Percentiles rank a stretch among this genome's conserved stretches.
These are phyloP conservation scores for Dasypogon diadema DNA, from an alignment of 2,888 invertebrate genomes.

Conservation along the genomic window DNA sequence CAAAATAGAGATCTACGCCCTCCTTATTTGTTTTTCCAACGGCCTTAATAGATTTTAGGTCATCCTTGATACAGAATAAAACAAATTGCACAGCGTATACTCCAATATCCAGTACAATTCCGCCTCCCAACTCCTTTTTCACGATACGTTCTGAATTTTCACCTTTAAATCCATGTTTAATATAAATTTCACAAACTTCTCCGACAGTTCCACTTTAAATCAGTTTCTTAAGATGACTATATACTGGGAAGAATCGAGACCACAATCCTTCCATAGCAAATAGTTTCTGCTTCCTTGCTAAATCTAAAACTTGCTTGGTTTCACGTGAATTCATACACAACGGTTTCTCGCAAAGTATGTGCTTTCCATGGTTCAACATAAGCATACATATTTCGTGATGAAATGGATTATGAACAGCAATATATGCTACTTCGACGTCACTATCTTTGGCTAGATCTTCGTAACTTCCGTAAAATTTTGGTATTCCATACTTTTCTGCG, in stretches of 20 bases:
- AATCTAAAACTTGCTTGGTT: constrained; percentile 74
- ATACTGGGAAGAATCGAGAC: constrained; percentile 83
- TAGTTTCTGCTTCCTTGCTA: constrained; percentile 75
- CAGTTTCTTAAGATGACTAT: constrained; percentile 71
- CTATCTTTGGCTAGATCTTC: constrained; percentile 77
- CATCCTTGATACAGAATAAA: constrained; percentile 74
- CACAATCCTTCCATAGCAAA: constrained; percentile 89
- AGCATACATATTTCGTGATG: constrained; percentile 78
- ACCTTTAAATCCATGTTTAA: constrained; percentile 76
- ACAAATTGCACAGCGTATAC: constrained; percentile 80
- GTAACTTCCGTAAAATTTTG: constrained; percentile 79
- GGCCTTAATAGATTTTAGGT: constrained; percentile 76
- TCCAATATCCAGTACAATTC: constrained; percentile 79
- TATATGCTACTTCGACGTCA: constrained; percentile 84
- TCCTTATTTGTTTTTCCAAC: constrained; percentile 76
- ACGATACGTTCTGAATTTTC: constrained; percentile 71
- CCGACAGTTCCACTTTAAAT: constrained; percentile 75
- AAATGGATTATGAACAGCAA: constrained; percentile 79
- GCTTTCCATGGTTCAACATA: constrained; percentile 82
- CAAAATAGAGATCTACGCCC: constrained; percentile 74
- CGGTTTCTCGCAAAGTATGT: constrained; percentile 90
- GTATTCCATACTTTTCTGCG: constrained; percentile 77
- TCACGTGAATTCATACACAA: constrained; percentile 81
- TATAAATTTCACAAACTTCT: constrained; percentile 75
- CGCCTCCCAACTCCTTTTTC: constrained; percentile 79